A percentile compares a stretch with the other conserved stretches of the same genome.
Evolutionary conservation across 2,797 vertebrate genomes (phyloP).

Genomic region (Gallirallus australis): DNA sequence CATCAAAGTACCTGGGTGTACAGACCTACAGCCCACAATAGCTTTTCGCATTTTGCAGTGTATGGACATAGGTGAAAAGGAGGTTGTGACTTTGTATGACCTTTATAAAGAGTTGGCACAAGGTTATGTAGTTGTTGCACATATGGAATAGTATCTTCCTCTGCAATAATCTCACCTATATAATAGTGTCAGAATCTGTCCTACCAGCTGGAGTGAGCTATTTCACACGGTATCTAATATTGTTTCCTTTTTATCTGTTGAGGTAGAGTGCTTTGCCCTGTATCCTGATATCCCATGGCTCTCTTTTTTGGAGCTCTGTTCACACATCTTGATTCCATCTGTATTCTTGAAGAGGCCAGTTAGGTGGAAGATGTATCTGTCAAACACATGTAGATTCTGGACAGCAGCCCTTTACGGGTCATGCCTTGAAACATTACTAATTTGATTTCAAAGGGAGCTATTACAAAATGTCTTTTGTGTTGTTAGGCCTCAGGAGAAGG

Average conservation of each 20-base stretch:
- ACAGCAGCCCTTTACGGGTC: constrained; percentile 68
- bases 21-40: background rate
- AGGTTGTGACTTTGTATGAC: background rate
- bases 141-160: constrained; percentile 6
- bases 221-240: constrained; percentile 21
- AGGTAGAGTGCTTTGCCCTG: constrained; percentile 5
- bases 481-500: constrained; percentile 56
- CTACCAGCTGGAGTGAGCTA: constrained; percentile 22
- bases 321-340: constrained; percentile 76
- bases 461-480: constrained; percentile 71
- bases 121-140: background rate
- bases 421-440: constrained; percentile 66
- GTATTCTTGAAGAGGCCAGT: constrained; percentile 17
- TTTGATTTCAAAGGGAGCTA: constrained; percentile 69
- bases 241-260: constrained; percentile 53
- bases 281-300: constrained; percentile 36
- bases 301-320: constrained; percentile 35
- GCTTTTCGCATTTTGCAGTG: background rate
- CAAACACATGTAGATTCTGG: constrained; percentile 62
- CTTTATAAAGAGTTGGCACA: background rate
- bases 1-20: background rate
- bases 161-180: constrained; percentile 1
- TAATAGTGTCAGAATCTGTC: constrained; percentile 30
- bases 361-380: constrained; percentile 67
- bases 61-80: background rate